Evolutionary conservation across 2,888 invertebrate genomes (phyloP), one percentile per base, ranked within the genome.

Genomic region (Pandemis corylana): DNA sequence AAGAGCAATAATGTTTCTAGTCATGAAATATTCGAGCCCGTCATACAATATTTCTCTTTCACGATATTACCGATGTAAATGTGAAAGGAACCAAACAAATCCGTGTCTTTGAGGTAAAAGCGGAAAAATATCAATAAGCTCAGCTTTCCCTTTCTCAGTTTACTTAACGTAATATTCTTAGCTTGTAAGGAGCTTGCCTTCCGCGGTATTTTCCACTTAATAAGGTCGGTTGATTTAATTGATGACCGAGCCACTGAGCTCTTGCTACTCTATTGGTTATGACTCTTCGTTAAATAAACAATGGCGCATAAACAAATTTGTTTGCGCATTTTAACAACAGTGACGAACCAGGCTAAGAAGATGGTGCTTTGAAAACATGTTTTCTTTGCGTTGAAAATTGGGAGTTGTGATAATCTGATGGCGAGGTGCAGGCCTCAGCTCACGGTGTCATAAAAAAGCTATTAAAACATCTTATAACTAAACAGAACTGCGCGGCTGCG

Each of bases 71-170:
- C 65, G 20, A 67, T 49, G 41, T 68, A 44, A 41, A 68, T 36
- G 65, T 70, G 53, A 65, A 74, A 74, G 69, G 61, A 59, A 69
- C 42, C n/a, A 41, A 46, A 68, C 51, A 44, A 68, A 68, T 59
- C n/a, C 44, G 28, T 42, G 42, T 42, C 51, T 56, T 63, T 49
- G 49, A 51, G 41, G n/a, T 28, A 64, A 20, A 51, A 66, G 65
- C 41, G 67, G 44, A 71, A 61, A 68, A 51, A 53, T 71, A 67
- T 75, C 62, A 75, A 75, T 62, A 75, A 63, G 70, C 66, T 70
- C 67, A 71, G 65, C 67, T 36, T 63, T 61, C 13, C 51, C 41
- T 75, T 66, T 71, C 12, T 13, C 20, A 42, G 53, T 62, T 71
- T 36, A 63, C 70, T 51, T 65, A 20, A 56, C 56, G 64, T 68